These are phyloP conservation scores for Dynastes hyllus DNA, from an alignment of 2,888 invertebrate genomes.

Conservation along the genomic window DNA sequence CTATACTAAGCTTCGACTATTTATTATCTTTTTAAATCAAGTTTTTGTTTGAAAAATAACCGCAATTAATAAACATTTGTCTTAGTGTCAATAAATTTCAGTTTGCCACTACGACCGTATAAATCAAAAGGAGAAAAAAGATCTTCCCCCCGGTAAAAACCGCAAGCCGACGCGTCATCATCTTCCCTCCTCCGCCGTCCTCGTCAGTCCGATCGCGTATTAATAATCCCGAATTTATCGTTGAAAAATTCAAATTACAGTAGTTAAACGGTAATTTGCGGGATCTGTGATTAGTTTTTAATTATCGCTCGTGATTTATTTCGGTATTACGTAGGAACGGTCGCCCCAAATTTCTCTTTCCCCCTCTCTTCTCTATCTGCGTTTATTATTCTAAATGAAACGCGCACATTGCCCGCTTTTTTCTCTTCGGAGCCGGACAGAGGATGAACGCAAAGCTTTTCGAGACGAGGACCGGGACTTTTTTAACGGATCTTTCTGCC, in stretches of 20 bases:
- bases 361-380: not conserved
- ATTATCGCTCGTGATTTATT: constrained; percentile 60
- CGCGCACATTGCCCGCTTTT: constrained; percentile 12
- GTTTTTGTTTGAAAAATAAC: not conserved
- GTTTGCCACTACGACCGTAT: not conserved
- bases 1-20: too few species aligned
- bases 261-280: constrained; percentile 59
- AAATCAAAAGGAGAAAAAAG: constrained; percentile 6
- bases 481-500: constrained; percentile 12
- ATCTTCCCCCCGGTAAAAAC: not conserved
- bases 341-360: not conserved
- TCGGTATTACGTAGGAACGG: constrained; percentile 51
- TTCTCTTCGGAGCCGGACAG: constrained; percentile 10
- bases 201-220: constrained; percentile 25
- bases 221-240: constrained; percentile 50
- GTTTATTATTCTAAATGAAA: constrained; percentile 35
- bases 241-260: constrained; percentile 52
- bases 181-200: not conserved
- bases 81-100: not conserved
- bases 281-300: constrained; percentile 62
- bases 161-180: constrained; percentile 3
- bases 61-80: constrained; percentile 2
- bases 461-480: not conserved
- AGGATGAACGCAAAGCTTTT: constrained; percentile 28
- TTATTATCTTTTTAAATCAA: not conserved